Base-by-base conservation (phyloP, 2,797 vertebrate genomes). In the Myiotriccus ornatus region DNA sequence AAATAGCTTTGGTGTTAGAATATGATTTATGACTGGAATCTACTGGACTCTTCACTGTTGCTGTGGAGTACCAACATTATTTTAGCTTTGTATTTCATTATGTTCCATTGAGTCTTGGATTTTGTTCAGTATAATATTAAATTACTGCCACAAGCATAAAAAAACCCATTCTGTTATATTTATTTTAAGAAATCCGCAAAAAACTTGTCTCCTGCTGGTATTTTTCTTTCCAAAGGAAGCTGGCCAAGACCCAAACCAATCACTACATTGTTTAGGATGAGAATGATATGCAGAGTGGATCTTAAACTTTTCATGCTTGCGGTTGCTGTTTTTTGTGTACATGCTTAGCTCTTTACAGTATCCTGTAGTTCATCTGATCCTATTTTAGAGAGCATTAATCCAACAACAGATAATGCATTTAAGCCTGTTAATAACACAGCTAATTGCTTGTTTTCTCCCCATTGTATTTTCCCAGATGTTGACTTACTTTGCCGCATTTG, bases 401-500 rank as follows among this genome's bases (percentile, higher is more conserved):
- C 30, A 88, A 65, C 50, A 84, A 16, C 4, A 78, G 55, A 30
- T 65, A 78, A 68, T 47, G 34, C 17, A 32, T 82, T 82, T 76
- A 88, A 95, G 17, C 55, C 55, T 75, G 24, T 65, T 86, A 67
- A 70, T 78, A 65, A 60, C 37, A 64, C 37, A 71, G 23, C 70
- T 95, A 80, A 94, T 68, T 80, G 9, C 18, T 76, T 84, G 63
- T 89, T 89, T 88, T 84, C 30, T 71, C 50, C n/a, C 84, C 43
- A 35, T 89, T 92, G 5, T 90, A 27, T 94, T 96, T 97, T 92
- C 75, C n/a, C 97, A 99, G 99, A 99, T 99, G 98, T 96, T 99
- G 98, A 99, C 98, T 27, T 99, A 99, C 83, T 99, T 99, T 97
- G 98, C 98, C 5, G 98, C 99, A 43, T 99, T 99, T 97, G 99